Evolutionary conservation across 1,140 invertebrate species (phyloP), one percentile per base, ranked within the genome.

Genomic region (Cotesia glomerata): DNA sequence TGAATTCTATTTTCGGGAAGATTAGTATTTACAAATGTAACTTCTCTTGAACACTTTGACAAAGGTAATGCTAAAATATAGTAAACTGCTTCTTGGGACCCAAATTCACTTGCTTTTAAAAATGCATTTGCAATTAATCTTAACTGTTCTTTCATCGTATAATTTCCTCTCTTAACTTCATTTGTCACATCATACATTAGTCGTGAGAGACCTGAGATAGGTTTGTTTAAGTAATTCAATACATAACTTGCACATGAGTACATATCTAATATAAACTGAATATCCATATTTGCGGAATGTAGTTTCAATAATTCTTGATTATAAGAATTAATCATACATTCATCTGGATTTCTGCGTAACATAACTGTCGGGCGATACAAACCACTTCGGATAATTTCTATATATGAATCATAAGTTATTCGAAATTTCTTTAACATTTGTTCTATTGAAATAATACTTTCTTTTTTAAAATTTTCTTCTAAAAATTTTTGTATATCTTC

Each of bases 41-140:
- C n/a, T n/a, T 18, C 0, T 58, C 67, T 35, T 35, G 18, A 56
- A 26, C 52, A 73, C 64, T 75, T 58, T 26, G 71, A 75, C n/a
- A 80, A 56, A 16, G 56, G 75, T 14, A 82, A 36, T 4, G 73
- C 54, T 56, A 82, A 64, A 45, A 78, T 32, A 61, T 77, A 69
- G 62, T 74, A 80, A 14, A 73, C 77, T 16, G 79, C 81, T 75
- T 84, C 82, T 77, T 85, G 80, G 13, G 76, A 35, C 13, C 11
- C 32, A 13, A 64, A 35, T 64, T 14, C 62, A 9, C n/a, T 35
- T 36, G 36, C 62, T n/a, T 45, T 71, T 26, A 34, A 64, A 49
- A 26, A 51, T 4, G 5, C 36, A 39, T 39, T 39, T 39, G 36
- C 36, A 39, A 36, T 61, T 35, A 59, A 9, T 79, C 71, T 54